Percentiles rank a stretch among this genome's conserved stretches.
Evolutionary conservation across 1,140 invertebrate species (phyloP).

Genomic region (Nephotettix cincticeps): DNA sequence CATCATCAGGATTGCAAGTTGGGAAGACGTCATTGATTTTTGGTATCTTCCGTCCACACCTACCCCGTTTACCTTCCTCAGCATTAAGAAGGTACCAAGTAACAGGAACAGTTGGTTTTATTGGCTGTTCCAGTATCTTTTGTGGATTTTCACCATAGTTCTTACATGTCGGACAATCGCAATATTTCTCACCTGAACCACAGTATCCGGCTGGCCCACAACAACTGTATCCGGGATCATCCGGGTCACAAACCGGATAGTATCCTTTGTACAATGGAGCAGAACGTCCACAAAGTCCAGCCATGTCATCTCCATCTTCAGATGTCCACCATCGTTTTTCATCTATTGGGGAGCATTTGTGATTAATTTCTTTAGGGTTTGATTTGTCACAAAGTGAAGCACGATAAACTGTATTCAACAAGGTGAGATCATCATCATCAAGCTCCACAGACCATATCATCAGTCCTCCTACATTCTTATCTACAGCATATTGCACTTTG

Average conservation of each 20-base stretch:
- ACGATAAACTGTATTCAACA: conserved; percentile 25
- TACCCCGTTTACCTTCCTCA: conserved; percentile 29
- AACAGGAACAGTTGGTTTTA: conserved; percentile 33
- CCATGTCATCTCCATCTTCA: conserved; percentile 31
- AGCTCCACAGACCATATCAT: conserved; percentile 36
- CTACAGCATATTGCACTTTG: conserved; percentile 32
- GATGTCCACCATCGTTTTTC: conserved; percentile 38
- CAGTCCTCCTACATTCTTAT: conserved; percentile 35
- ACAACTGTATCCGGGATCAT: conserved; percentile 36
- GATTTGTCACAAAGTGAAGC: conserved; percentile 26
- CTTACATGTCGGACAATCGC: conserved; percentile 32
- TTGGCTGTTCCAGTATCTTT: conserved; percentile 31
- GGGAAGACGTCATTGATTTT: conserved; percentile 32
- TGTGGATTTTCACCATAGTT: conserved; percentile 34
- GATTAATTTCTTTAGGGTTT: conserved; percentile 28
- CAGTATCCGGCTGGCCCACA: conserved; percentile 35
- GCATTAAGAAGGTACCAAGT: conserved; percentile 34
- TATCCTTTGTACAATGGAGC: conserved; percentile 37
- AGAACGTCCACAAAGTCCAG: conserved; percentile 33
- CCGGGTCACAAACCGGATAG: conserved; percentile 37
- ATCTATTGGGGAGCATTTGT: conserved; percentile 34
- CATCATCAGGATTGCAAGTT: conserved; percentile 36
- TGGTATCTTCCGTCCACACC: conserved; percentile 31
- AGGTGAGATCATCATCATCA: conserved; percentile 31
- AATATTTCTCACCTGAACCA: conserved; percentile 33